These are phyloP conservation scores for Cephalopholis sonnerati DNA, from an alignment of 2,113 vertebrate genomes.

Conservation along the genomic window DNA sequence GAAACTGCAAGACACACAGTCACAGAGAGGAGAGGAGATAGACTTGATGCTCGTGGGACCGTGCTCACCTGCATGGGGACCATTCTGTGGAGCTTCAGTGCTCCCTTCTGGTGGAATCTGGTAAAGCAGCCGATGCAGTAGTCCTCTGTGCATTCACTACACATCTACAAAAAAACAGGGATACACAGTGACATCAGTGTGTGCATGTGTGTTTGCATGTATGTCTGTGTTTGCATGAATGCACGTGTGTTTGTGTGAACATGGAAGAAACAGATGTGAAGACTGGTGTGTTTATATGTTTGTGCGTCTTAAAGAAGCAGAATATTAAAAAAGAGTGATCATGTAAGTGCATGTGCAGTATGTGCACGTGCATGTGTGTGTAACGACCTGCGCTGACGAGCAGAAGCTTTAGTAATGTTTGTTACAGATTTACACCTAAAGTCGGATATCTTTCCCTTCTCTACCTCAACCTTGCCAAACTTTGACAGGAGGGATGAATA, in stretches of 20 bases:
- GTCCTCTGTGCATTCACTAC: constrained; percentile 89
- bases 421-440: constrained; percentile 32
- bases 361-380: neutral
- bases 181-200: constrained; percentile 13
- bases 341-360: neutral
- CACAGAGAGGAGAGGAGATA: constrained; percentile 30
- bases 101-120: constrained; percentile 92
- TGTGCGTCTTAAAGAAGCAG: neutral
- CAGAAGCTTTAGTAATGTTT: neutral
- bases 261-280: neutral
- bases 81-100: constrained; percentile 90
- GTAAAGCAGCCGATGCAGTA: constrained; percentile 89
- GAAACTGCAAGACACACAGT: constrained; percentile 22
- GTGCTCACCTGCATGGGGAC: constrained; percentile 85
- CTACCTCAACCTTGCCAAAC: constrained; percentile 49
- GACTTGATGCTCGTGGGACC: constrained; percentile 30
- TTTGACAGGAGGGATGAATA: constrained; percentile 59
- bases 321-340: neutral
- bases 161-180: constrained; percentile 79
- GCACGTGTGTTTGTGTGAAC: too few relatives aligned
- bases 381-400: neutral
- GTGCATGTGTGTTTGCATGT: neutral
- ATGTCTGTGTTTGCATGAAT: neutral
- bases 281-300: neutral
- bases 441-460: constrained; percentile 11